Base-by-base conservation (phyloP, 2,888 invertebrate genomes). In the Proisotoma minuta region DNA sequence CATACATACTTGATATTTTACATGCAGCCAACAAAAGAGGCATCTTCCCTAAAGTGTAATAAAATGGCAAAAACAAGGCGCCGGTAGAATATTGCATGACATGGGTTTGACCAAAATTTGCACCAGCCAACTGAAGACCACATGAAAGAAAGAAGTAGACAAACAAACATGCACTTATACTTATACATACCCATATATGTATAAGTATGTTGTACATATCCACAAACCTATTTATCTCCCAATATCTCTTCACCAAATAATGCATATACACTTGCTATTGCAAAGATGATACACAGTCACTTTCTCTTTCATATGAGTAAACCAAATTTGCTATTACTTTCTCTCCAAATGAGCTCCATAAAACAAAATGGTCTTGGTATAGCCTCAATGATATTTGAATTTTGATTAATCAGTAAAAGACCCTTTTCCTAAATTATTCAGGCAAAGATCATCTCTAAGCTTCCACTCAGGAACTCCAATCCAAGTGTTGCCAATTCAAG, bases 361-460 rank as follows among this genome's bases (percentile, higher is more conserved):
- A 51, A 51, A 51, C 27, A 10, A 15, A 51, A 51, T 27, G 51
- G 28, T 3, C 8, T 12, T 8, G n/a, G n/a, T 26, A 28, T 51
- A 51, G 20, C 28, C 28, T 51, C 2, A 27, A 51, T 51, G 27
- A 18, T 26, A 51, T 51, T 51, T 51, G 51, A 51, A 24, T 51
- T 51, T 51, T 51, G 51, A 51, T 51, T 51, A 51, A 51, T 51
- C 51, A 51, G 51, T 24, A 51, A 22, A 50, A 3, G 51, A 24
- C 5, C 34, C 34, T 15, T n/a, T 43, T 4, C 43, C 18, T 43
- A 43, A 43, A 43, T 43, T 43, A 43, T 43, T 43, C 43, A 43
- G 15, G 43, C 18, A 43, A 20, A 20, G 43, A 43, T 43, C 10
- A 5, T 43, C 15, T 34, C 8, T 8, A 10, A 15, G 8, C 8